phyloP scores from a whole-genome alignment of 2,797 vertebrate genomes.

The Lithobates sylvaticus region DNA sequence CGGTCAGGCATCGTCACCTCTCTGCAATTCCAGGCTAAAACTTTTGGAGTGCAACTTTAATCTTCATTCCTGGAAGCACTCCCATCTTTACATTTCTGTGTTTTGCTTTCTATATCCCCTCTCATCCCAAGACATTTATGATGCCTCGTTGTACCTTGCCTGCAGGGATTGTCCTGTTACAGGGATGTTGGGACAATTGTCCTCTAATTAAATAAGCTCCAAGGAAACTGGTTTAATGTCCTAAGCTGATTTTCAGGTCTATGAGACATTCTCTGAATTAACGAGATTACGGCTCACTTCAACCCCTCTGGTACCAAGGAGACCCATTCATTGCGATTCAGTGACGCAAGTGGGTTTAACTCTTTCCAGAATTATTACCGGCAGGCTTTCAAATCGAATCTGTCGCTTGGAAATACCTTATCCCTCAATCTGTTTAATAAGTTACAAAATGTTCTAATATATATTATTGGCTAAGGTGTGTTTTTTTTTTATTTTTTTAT shows the following conservation, averaged over 20 bases:
- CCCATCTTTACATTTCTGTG: too few relatives aligned
- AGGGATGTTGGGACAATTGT: conserved; percentile 36
- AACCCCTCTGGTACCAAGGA: conserved; percentile 38
- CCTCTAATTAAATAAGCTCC: conserved; percentile 47
- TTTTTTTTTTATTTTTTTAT: too few relatives aligned
- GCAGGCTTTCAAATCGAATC: too few relatives aligned
- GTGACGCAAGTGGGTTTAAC: conserved; percentile 19
- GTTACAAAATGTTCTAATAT: too few relatives aligned
- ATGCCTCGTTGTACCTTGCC: conserved; percentile 9
- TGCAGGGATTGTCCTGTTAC: conserved; percentile 31
- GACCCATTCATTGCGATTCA: conserved; percentile 3
- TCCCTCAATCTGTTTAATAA: too few relatives aligned
- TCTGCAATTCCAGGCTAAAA: too few relatives aligned
- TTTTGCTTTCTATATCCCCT: too few relatives aligned
- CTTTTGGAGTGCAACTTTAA: too few relatives aligned
- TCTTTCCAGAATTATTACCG: not conserved
- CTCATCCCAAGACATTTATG: not conserved
- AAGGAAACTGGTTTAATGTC: conserved; percentile 36
- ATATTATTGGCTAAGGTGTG: too few relatives aligned
- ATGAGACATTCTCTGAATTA: conserved; percentile 40
- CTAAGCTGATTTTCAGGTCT: conserved; percentile 42
- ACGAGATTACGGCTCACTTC: conserved; percentile 41
- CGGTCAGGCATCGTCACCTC: too few relatives aligned
- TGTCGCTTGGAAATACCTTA: too few relatives aligned
- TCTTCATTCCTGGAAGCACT: too few relatives aligned